These are phyloP conservation scores for Melinaea marsaeus DNA, from an alignment of 2,888 invertebrate species.

Conservation along the genomic window DNA sequence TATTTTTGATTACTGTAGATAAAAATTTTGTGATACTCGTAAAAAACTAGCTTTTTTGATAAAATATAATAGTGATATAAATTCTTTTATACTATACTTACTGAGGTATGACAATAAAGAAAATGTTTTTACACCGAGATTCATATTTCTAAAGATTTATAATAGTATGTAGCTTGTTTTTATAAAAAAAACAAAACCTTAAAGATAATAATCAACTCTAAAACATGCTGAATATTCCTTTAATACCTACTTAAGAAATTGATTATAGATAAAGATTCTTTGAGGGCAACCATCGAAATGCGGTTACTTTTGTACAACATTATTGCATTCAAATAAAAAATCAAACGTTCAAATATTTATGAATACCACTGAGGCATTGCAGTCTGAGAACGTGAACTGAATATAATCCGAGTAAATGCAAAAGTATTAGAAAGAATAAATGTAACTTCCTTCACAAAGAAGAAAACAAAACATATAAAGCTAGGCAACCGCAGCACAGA, in stretches of 20 bases:
- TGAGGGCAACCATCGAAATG: not conserved
- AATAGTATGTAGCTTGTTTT: too few relatives aligned
- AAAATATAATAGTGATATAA: too few relatives aligned
- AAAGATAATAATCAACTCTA: too few relatives aligned
- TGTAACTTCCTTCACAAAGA: constrained; percentile 21
- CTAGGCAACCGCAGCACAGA: constrained; percentile 14
- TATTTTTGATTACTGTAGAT: too few relatives aligned
- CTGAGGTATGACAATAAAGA: too few relatives aligned
- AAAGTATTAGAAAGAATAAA: constrained; percentile 21
- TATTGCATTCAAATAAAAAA: constrained; percentile 9
- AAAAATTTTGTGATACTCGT: too few relatives aligned
- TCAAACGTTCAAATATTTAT: constrained; percentile 20
- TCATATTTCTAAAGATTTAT: too few relatives aligned
- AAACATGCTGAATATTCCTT: not conserved
- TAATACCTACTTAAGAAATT: too few relatives aligned
- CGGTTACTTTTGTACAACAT: not conserved
- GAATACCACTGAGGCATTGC: constrained; percentile 17
- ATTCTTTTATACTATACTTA: too few relatives aligned
- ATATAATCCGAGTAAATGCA: constrained; percentile 20
- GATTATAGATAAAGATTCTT: not conserved
- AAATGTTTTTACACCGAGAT: too few relatives aligned
- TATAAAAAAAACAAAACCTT: too few relatives aligned
- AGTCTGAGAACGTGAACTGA: constrained; percentile 20
- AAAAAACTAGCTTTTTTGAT: too few relatives aligned
- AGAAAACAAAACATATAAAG: constrained; percentile 19